phyloP scores from a whole-genome alignment of 30 jellyfish, hydroid and myxozoan genomes.

The Rhopilema esculentum region DNA sequence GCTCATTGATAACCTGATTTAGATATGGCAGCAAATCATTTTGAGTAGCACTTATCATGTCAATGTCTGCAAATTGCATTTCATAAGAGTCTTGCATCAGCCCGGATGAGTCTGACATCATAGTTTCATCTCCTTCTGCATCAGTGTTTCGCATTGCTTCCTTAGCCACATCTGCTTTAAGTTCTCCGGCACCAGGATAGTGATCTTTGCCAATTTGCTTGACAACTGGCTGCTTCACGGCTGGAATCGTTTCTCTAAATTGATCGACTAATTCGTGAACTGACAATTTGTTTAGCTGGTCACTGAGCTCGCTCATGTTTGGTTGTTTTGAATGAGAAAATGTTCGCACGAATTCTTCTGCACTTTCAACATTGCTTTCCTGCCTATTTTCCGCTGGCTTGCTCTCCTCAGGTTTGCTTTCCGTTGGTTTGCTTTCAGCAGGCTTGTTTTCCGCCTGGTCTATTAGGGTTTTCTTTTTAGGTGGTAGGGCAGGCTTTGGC shows the following conservation, averaged over 20 bases:
- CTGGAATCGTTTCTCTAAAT: conserved; percentile 29
- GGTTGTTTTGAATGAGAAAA: conserved; percentile 67
- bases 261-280: conserved; percentile 44
- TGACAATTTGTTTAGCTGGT: conserved; percentile 29
- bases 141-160: not conserved
- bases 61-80: conserved; percentile 92
- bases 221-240: conserved; percentile 20
- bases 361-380: conserved; percentile 1
- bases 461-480: conserved; percentile 18
- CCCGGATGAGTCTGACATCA: not conserved
- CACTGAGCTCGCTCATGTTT: conserved; percentile 40
- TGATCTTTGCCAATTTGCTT: conserved; percentile 27
- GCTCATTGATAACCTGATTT: conserved; percentile 45
- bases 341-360: conserved; percentile 8
- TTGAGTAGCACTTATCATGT: conserved; percentile 85
- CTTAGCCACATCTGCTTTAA: not conserved
- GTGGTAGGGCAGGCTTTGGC: conserved; percentile 72
- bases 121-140: not conserved
- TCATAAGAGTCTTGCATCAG: conserved; percentile 43
- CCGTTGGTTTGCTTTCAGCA: not conserved
- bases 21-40: conserved; percentile 75
- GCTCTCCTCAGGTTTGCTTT: not conserved
- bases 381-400: not conserved
- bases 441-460: conserved; percentile 5
- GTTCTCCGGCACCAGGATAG: conserved; percentile 3